A percentile compares a stretch with the other conserved stretches of the same genome.
Evolutionary conservation across 2,113 vertebrate genomes (phyloP).

Genomic region (Genyomyrus donnyi): DNA sequence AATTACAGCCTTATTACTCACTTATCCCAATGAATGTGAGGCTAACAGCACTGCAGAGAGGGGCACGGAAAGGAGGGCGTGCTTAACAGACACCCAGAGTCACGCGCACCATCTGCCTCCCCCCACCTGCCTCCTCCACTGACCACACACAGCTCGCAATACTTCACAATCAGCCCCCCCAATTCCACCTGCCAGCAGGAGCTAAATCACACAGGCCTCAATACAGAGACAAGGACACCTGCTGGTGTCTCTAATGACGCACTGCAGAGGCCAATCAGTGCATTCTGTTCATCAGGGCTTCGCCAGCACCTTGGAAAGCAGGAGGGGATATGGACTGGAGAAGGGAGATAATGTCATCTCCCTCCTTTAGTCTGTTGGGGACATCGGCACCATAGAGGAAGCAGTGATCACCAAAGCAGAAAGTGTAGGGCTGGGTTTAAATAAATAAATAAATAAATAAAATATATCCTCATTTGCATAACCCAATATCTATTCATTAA

Average conservation of each 20-base stretch:
- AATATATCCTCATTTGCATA: background rate
- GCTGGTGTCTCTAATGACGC: background rate
- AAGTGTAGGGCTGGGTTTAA: background rate
- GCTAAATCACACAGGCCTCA: conserved; percentile 27
- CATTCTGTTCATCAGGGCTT: background rate
- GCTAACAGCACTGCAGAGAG: background rate
- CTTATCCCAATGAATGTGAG: background rate
- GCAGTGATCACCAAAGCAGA: background rate
- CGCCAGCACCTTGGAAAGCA: background rate
- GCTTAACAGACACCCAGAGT: conserved; percentile 24
- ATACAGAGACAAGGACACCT: background rate
- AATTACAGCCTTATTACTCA: background rate
- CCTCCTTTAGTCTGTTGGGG: background rate
- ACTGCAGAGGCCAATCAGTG: background rate
- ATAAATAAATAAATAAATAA: background rate
- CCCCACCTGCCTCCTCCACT: conserved; percentile 34
- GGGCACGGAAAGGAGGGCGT: background rate
- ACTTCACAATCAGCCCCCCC: conserved; percentile 22
- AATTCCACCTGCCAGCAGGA: conserved; percentile 8
- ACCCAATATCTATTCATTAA: background rate
- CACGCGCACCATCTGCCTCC: conserved; percentile 36
- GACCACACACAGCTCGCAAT: conserved; percentile 38
- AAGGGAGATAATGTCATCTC: background rate
- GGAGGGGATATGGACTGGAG: background rate
- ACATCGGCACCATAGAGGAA: background rate